These are phyloP conservation scores for Gymnoscopelus microlampas DNA, from an alignment of 2,797 vertebrate genomes.

Conservation along the genomic window DNA sequence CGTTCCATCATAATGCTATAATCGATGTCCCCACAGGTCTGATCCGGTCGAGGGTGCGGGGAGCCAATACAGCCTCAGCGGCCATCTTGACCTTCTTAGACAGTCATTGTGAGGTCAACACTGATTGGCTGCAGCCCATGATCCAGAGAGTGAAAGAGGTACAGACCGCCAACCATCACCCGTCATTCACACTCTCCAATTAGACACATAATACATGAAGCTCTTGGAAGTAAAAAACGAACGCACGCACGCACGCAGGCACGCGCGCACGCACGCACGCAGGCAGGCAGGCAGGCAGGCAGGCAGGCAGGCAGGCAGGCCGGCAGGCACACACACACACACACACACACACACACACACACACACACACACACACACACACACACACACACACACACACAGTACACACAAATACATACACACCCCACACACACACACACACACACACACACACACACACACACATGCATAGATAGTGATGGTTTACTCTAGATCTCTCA, in stretches of 20 bases:
- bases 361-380: neutral
- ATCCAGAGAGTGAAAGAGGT: conserved; percentile 97
- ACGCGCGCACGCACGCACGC: neutral
- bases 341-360: conserved; percentile 3
- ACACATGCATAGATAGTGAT: neutral
- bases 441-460: conserved; percentile 6
- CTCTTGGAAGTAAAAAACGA: neutral
- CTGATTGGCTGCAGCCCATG: conserved; percentile 97
- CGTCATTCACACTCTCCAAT: conserved; percentile 38
- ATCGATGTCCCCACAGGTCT: conserved; percentile 80
- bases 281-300: neutral
- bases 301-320: too few relatives aligned
- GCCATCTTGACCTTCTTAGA: conserved; percentile 95
- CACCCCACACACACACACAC: neutral
- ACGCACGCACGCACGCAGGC: neutral
- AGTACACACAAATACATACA: neutral
- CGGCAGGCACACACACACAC: neutral
- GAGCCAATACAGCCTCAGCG: conserved; percentile 88
- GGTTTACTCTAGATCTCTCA: neutral
- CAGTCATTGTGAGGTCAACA: conserved; percentile 98
- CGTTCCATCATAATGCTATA: neutral
- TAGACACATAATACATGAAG: conserved; percentile 23
- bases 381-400: conserved; percentile 7
- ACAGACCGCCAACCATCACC: conserved; percentile 27
- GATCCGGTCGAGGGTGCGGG: conserved; percentile 95